Percentiles rank a stretch among this genome's conserved stretches.
These are phyloP conservation scores for Rhinichthys klamathensis DNA, from an alignment of 2,113 vertebrate species.

Conservation along the genomic window DNA sequence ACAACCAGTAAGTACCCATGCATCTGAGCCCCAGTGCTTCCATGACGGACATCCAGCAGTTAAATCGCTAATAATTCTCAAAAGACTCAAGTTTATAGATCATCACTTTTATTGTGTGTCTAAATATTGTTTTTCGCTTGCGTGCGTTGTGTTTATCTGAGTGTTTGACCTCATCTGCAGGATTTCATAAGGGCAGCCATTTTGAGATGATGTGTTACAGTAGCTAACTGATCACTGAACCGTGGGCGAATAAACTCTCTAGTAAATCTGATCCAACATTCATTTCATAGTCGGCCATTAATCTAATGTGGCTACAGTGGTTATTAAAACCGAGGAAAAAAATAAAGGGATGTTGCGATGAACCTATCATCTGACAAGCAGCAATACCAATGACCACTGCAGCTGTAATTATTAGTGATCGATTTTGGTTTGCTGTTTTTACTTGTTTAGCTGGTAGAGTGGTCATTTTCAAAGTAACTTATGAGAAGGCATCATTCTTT, in stretches of 20 bases:
- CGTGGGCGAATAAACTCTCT: slow-evolving; percentile 45
- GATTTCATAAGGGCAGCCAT: slow-evolving; percentile 46
- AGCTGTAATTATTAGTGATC: not conserved
- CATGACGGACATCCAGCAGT: not conserved
- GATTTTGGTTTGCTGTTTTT: slow-evolving; percentile 2
- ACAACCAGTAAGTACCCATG: slow-evolving; percentile 91
- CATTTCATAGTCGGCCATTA: slow-evolving; percentile 40
- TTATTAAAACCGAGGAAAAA: not conserved
- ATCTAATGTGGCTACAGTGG: slow-evolving; percentile 15
- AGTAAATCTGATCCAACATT: slow-evolving; percentile 45
- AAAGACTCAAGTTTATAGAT: not conserved
- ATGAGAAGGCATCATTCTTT: not conserved
- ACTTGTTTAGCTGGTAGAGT: not conserved
- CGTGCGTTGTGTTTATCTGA: not conserved
- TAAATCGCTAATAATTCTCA: not conserved
- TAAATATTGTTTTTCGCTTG: not conserved
- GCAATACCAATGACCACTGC: not conserved
- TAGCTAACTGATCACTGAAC: slow-evolving; percentile 29
- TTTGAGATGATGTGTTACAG: slow-evolving; percentile 28
- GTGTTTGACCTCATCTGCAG: slow-evolving; percentile 21
- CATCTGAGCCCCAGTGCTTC: not conserved
- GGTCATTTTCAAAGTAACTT: not conserved
- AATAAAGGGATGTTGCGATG: not conserved
- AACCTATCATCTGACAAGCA: not conserved
- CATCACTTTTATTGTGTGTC: not conserved